Evolutionary conservation across 1,140 invertebrate genomes (phyloP).

Genomic region (Yoshiicerus persimilis): DNA sequence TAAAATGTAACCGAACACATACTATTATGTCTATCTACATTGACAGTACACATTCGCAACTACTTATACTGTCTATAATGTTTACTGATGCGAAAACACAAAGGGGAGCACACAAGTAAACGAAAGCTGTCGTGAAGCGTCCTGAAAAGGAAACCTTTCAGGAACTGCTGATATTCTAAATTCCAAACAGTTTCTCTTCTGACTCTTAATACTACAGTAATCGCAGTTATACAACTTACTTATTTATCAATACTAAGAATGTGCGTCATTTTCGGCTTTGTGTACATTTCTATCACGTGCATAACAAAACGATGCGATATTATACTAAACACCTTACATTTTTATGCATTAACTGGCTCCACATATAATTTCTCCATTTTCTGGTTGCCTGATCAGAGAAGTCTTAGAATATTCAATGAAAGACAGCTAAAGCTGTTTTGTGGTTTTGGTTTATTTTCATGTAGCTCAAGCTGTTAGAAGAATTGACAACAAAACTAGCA

Average conservation of each 20-base stretch:
- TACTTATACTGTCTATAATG: not conserved
- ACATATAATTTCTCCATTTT: no score
- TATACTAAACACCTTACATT: no score
- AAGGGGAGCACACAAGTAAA: not conserved
- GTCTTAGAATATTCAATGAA: slow-evolving; percentile 13
- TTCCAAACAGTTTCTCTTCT: not conserved
- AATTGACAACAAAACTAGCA: no score
- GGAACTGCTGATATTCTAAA: not conserved
- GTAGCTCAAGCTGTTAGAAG: not conserved
- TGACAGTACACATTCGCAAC: not conserved
- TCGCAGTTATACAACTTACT: not conserved
- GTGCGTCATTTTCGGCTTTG: not conserved
- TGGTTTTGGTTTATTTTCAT: not conserved
- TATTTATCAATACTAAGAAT: not conserved
- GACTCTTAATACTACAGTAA: not conserved
- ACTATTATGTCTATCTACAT: not conserved
- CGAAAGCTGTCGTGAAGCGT: not conserved
- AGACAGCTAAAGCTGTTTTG: slow-evolving; percentile 3
- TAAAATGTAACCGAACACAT: no score
- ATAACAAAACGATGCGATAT: not conserved
- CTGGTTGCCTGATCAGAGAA: not conserved
- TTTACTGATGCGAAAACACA: not conserved
- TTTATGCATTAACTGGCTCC: no score
- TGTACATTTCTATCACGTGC: not conserved
- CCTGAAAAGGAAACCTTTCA: not conserved